Base-by-base conservation (phyloP, 2,113 vertebrate genomes). In the Melanotaenia duboulayi region DNA sequence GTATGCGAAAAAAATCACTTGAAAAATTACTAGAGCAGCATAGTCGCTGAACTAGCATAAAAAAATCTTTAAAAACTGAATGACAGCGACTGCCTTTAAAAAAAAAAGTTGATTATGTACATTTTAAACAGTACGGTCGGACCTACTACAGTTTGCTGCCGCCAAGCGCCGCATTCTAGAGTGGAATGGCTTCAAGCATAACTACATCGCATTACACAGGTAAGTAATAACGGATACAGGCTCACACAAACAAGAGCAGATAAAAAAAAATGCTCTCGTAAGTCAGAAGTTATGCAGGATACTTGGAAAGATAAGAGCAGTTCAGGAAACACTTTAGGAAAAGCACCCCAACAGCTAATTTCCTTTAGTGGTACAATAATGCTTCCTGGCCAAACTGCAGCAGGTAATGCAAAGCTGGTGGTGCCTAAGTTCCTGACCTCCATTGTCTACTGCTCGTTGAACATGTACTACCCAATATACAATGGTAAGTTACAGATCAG, bases 251-350 rank as follows among this genome's bases (percentile, higher is more conserved):
- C 71, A 71, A 55, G 65, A 4, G 4, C 16, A n/a, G 17, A n/a
- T 8, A 65, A 46, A 59, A 64, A 68, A 69, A 63, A 65, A 62
- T 11, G 40, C 7, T 66, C 46, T 70, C 74, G 57, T 65, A 65
- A 74, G 85, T 81, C 25, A 78, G 61, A 71, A 62, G 77, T 49
- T 81, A 57, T 87, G 82, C 84, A 63, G 54, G 58, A 76, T 68
- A 83, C 71, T 78, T 58, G 57, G 71, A 66, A 37, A 80, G 81
- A 84, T 78, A 83, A 84, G 84, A 52, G 62, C 58, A 62, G 44
- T 55, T 48, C 61, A 86, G 77, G 75, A 87, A 89, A 71, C 75
- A 85, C 72, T 88, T 35, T 80, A 80, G 70, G 64, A 87, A 82
- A 81, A 48, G 60, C 54, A 71, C 59, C 70, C 78, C 23, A 75